Conservation (phyloP, 2,797 vertebrate genomes). For the Gallinago nigripennis region DNA sequence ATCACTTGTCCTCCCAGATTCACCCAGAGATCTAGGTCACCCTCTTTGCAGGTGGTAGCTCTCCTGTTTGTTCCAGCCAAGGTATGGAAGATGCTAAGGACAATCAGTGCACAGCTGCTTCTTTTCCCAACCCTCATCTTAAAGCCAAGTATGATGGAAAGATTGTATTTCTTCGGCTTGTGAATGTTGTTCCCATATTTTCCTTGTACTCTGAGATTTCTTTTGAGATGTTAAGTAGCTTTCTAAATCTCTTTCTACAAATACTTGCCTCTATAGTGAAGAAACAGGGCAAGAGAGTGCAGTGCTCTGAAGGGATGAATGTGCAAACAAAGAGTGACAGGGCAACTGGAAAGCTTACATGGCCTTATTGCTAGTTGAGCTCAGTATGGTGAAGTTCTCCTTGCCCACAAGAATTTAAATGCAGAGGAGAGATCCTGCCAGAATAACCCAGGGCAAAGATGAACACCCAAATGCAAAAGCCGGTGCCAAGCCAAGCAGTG, state of each 20-base stretch:
- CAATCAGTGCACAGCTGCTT: not conserved
- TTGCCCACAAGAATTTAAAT: constrained; percentile 43
- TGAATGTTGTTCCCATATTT: not conserved
- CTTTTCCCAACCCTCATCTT: not conserved
- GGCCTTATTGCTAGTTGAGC: not conserved
- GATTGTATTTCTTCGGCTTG: not conserved
- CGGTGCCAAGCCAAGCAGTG: constrained; percentile 13
- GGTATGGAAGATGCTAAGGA: not conserved
- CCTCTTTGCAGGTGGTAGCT: not conserved
- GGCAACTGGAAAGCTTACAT: not conserved
- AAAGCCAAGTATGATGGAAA: not conserved
- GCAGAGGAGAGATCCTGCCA: not conserved
- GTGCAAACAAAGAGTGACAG: not conserved
- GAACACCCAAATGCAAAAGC: not conserved
- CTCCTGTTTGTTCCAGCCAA: not conserved
- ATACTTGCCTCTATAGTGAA: not conserved
- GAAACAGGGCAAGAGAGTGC: not conserved
- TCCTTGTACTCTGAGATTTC: not conserved
- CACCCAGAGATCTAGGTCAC: not conserved
- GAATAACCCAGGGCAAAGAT: constrained; percentile 18
- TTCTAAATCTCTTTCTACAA: not conserved
- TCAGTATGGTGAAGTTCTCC: not conserved
- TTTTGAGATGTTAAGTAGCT: not conserved
- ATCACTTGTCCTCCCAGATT: not conserved
- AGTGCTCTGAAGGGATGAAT: not conserved